Evolutionary conservation across 23 tunicate species (phyloP).

Genomic region (Clavelina lepadiformis): DNA sequence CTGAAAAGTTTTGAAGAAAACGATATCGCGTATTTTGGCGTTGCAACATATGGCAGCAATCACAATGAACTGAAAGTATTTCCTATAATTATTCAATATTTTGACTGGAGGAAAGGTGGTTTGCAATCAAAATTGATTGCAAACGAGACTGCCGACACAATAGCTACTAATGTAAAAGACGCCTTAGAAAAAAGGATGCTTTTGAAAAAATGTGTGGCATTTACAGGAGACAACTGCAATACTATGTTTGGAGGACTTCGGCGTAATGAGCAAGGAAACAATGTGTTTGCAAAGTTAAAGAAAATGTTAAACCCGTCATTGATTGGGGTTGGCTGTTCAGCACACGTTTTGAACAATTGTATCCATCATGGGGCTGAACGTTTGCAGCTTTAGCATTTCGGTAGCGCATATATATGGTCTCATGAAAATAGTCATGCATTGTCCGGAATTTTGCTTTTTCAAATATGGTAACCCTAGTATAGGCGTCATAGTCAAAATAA

Average conservation of each 20-base stretch:
- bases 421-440: too few species aligned
- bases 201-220: slow-evolving; percentile 22
- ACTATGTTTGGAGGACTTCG: slow-evolving; percentile 26
- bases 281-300: slow-evolving; percentile 29
- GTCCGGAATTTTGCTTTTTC: too few species aligned
- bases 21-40: slow-evolving; percentile 26
- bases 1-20: slow-evolving; percentile 35
- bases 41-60: slow-evolving; percentile 39
- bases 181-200: slow-evolving; percentile 18
- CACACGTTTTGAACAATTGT: slow-evolving; percentile 19
- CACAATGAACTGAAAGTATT: slow-evolving; percentile 26
- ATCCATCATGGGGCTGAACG: slow-evolving; percentile 21
- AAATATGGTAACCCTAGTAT: too few species aligned
- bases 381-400: too few species aligned
- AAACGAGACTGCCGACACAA: slow-evolving; percentile 41
- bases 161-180: slow-evolving; percentile 11
- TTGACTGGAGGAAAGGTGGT: slow-evolving; percentile 42
- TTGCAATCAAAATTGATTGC: slow-evolving; percentile 28
- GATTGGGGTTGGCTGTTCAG: slow-evolving; percentile 27
- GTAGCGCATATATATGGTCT: too few species aligned
- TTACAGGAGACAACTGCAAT: slow-evolving; percentile 41
- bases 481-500: too few species aligned
- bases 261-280: slow-evolving; percentile 43
- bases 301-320: slow-evolving; percentile 14
- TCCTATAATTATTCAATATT: slow-evolving; percentile 27